Evolutionary conservation across 2,888 invertebrate species (phyloP).

Genomic region (Meganola albula): DNA sequence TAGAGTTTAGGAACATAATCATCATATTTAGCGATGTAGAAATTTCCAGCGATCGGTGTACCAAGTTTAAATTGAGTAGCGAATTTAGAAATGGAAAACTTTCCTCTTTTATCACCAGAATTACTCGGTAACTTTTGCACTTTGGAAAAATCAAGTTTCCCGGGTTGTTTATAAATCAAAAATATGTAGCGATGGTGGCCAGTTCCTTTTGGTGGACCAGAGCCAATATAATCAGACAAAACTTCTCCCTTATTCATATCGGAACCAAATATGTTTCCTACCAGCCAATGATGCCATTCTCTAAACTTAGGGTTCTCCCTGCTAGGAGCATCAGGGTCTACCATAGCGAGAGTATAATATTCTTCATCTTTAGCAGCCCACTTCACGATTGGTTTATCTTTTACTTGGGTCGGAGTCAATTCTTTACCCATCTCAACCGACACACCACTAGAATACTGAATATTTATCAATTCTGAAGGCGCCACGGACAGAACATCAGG

Average conservation of each 20-base stretch:
- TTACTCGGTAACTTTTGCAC: constrained; percentile 55
- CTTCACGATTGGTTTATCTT: constrained; percentile 80
- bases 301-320: constrained; percentile 81
- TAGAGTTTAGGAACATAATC: constrained; percentile 76
- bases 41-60: constrained; percentile 79
- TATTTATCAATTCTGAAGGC: constrained; percentile 70
- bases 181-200: constrained; percentile 85
- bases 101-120: constrained; percentile 73
- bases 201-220: constrained; percentile 84
- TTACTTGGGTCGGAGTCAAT: constrained; percentile 83
- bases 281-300: constrained; percentile 88
- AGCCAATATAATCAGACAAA: constrained; percentile 79
- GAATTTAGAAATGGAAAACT: constrained; percentile 78
- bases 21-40: constrained; percentile 78
- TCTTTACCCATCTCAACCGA: constrained; percentile 80
- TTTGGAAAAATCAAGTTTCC: constrained; percentile 62
- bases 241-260: constrained; percentile 80
- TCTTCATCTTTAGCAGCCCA: constrained; percentile 78
- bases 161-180: constrained; percentile 79
- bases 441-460: constrained; percentile 71
- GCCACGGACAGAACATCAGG: constrained; percentile 82
- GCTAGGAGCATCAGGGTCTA: constrained; percentile 88
- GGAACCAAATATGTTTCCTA: constrained; percentile 83
- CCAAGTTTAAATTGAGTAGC: constrained; percentile 78
- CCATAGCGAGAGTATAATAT: constrained; percentile 81